phyloP scores from a whole-genome alignment of 2,113 vertebrate genomes.

The Amphilophus citrinellus region DNA sequence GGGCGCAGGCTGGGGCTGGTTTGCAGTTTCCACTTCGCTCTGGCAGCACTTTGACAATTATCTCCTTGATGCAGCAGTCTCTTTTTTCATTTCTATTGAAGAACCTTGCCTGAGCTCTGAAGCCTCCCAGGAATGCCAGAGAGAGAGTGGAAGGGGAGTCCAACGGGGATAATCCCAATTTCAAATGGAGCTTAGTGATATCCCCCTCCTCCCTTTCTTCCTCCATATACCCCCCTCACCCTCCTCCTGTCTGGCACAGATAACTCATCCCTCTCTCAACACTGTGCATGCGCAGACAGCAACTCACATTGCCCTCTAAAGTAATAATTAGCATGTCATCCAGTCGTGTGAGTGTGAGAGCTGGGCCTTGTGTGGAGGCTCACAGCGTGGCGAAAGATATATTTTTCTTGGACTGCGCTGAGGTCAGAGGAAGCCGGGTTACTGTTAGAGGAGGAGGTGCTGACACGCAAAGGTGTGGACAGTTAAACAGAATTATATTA shows the following conservation, averaged over 20 bases:
- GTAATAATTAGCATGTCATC: conserved; percentile 73
- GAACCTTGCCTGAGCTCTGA: conserved; percentile 50
- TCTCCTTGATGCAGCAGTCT: conserved; percentile 69
- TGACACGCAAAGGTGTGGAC: conserved; percentile 17
- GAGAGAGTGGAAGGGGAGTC: conserved; percentile 57
- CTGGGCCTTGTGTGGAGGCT: background rate
- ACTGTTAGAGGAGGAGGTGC: conserved; percentile 23
- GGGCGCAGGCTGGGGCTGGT: conserved; percentile 35
- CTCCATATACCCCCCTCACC: conserved; percentile 11
- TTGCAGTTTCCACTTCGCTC: conserved; percentile 52
- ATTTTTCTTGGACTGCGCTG: conserved; percentile 1
- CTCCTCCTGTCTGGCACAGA: conserved; percentile 80
- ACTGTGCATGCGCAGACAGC: conserved; percentile 38
- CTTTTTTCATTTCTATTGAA: conserved; percentile 45
- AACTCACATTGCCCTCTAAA: conserved; percentile 19
- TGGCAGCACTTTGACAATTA: conserved; percentile 70
- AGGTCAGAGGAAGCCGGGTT: conserved; percentile 41
- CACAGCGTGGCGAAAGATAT: background rate
- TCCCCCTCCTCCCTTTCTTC: conserved; percentile 55
- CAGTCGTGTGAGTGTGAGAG: conserved; percentile 26
- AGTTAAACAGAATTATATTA: background rate
- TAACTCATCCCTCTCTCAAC: conserved; percentile 68
- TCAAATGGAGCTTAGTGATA: conserved; percentile 78
- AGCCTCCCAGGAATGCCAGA: conserved; percentile 70
- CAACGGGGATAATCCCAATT: conserved; percentile 77